These are phyloP conservation scores for Apocheima hispidaria DNA, from an alignment of 2,888 invertebrate species.

Conservation along the genomic window DNA sequence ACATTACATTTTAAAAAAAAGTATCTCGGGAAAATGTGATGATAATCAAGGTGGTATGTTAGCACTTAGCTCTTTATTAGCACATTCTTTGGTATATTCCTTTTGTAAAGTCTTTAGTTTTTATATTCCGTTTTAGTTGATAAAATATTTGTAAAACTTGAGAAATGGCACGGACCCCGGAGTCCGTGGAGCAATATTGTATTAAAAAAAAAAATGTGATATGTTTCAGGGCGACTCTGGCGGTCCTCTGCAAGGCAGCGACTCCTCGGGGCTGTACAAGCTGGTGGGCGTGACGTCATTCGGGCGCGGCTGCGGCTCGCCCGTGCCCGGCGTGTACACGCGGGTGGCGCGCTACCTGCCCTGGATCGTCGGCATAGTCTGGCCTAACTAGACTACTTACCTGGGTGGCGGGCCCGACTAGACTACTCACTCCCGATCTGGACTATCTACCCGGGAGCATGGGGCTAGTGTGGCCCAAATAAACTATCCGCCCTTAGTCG, in stretches of 20 bases:
- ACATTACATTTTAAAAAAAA: too few species aligned
- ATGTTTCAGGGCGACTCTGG: slow-evolving; percentile 77
- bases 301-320: slow-evolving; percentile 76
- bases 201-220: neutral
- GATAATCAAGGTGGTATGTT: too few species aligned
- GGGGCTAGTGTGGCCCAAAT: neutral
- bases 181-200: neutral
- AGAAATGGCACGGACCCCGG: too few species aligned
- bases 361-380: slow-evolving; percentile 76
- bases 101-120: too few species aligned
- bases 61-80: too few species aligned
- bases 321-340: slow-evolving; percentile 77
- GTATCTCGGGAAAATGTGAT: too few species aligned
- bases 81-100: too few species aligned
- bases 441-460: neutral
- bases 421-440: neutral
- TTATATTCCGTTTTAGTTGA: too few species aligned
- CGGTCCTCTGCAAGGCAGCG: slow-evolving; percentile 69
- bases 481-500: neutral
- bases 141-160: too few species aligned
- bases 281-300: slow-evolving; percentile 80
- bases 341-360: slow-evolving; percentile 71
- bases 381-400: slow-evolving; percentile 50
- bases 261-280: slow-evolving; percentile 58
- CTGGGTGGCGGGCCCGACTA: neutral